Evolutionary conservation across 1,140 invertebrate species (phyloP).

Genomic region (Phocides pigmalion): DNA sequence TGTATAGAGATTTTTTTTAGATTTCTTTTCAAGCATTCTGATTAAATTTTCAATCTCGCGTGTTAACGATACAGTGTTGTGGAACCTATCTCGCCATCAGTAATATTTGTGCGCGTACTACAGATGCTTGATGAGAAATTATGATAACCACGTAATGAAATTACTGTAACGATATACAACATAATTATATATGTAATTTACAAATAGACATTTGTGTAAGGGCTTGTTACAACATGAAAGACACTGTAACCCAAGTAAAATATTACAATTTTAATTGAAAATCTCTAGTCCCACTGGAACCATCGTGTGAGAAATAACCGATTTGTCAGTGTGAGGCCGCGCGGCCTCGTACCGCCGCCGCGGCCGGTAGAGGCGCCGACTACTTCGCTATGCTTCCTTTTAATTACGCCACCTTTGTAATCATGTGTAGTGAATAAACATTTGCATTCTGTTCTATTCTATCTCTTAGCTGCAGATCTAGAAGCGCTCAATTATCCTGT

Average conservation of each 20-base stretch:
- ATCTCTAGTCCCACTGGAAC: slow-evolving; percentile 83
- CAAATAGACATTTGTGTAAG: slow-evolving; percentile 82
- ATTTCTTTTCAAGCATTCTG: slow-evolving; percentile 79
- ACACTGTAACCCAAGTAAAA: slow-evolving; percentile 78
- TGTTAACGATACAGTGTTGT: slow-evolving; percentile 41
- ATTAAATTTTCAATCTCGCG: slow-evolving; percentile 49
- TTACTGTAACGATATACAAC: slow-evolving; percentile 82
- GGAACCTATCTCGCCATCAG: slow-evolving; percentile 39
- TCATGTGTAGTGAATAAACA: slow-evolving; percentile 79
- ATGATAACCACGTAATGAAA: slow-evolving; percentile 82
- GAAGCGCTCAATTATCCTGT: slow-evolving; percentile 83
- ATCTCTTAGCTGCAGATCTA: slow-evolving; percentile 78
- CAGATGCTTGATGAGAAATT: slow-evolving; percentile 77
- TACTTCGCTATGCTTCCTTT: slow-evolving; percentile 77
- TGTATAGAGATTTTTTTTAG: slow-evolving; percentile 82
- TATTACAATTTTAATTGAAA: slow-evolving; percentile 78
- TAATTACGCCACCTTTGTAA: slow-evolving; percentile 76
- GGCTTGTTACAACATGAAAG: slow-evolving; percentile 81
- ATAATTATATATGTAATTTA: slow-evolving; percentile 79
- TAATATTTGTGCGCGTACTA: slow-evolving; percentile 43
- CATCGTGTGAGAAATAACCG: slow-evolving; percentile 76
- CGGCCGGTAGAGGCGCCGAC: slow-evolving; percentile 41
- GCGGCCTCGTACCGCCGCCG: slow-evolving; percentile 37
- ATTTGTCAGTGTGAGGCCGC: slow-evolving; percentile 43
- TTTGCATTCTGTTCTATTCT: slow-evolving; percentile 80